Conservation (phyloP, 2,113 vertebrate genomes). For the Neolamprologus devosi region DNA sequence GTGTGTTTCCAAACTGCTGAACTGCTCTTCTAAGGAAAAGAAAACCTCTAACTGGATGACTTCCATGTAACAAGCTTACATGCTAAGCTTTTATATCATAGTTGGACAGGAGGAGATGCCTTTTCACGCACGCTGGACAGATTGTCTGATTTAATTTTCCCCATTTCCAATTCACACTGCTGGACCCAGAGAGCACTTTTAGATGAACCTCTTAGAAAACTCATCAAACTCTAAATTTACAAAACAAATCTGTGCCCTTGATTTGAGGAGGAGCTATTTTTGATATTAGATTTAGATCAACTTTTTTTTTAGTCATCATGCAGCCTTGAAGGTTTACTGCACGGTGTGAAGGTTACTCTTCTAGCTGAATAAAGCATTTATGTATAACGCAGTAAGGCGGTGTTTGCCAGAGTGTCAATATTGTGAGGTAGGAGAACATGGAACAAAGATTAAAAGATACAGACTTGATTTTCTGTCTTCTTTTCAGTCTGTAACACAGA, state of each 20-base stretch:
- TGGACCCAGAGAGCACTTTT: background rate
- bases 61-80: background rate
- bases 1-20: background rate
- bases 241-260: background rate
- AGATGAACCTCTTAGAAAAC: background rate
- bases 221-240: background rate
- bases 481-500: background rate
- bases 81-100: background rate
- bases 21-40: background rate
- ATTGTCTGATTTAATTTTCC: background rate
- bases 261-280: background rate
- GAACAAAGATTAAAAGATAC: background rate
- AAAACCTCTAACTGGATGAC: background rate
- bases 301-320: background rate
- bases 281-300: background rate
- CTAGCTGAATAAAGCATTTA: background rate
- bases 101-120: background rate
- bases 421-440: background rate
- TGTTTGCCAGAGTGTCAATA: background rate
- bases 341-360: background rate
- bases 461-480: background rate
- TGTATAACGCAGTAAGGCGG: background rate
- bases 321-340: background rate
- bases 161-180: background rate
- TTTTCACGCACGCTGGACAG: background rate